Evolutionary conservation across 2,797 vertebrate genomes (phyloP).

Genomic region (Chiroxiphia lanceolata): DNA sequence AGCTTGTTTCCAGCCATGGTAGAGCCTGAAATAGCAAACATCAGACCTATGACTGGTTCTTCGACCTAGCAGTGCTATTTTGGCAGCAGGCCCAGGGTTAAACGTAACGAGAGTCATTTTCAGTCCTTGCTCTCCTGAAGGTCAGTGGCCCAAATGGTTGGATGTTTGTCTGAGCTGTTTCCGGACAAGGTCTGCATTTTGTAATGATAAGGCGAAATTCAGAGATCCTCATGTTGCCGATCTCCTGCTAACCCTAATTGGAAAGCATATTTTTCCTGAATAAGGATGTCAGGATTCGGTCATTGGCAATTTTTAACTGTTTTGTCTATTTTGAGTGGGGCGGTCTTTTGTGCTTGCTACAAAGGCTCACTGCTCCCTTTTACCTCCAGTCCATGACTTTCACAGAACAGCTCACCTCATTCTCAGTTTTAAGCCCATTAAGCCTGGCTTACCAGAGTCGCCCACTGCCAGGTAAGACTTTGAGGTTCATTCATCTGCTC

Average conservation of each 20-base stretch:
- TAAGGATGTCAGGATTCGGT: not conserved
- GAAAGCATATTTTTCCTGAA: not conserved
- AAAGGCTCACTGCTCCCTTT: not conserved
- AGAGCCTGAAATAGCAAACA: slow-evolving; percentile 55
- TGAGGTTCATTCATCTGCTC: not conserved
- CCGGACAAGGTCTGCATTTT: slow-evolving; percentile 54
- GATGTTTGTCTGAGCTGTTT: slow-evolving; percentile 59
- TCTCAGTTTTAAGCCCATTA: not conserved
- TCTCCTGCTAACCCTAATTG: not conserved
- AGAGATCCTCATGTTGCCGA: not conserved
- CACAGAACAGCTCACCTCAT: not conserved
- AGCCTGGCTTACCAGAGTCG: not conserved
- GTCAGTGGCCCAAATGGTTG: slow-evolving; percentile 63
- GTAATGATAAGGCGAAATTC: slow-evolving; percentile 25
- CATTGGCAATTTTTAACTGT: not conserved
- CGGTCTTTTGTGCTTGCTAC: not conserved
- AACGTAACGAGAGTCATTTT: slow-evolving; percentile 63
- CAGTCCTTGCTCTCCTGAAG: slow-evolving; percentile 54
- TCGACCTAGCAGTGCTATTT: slow-evolving; percentile 32
- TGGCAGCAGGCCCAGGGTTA: slow-evolving; percentile 63
- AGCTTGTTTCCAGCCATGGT: slow-evolving; percentile 21
- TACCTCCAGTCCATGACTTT: not conserved
- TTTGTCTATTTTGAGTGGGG: not conserved
- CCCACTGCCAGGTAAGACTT: not conserved
- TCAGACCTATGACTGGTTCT: slow-evolving; percentile 37